Base-by-base conservation (phyloP, 2,888 invertebrate species). In the Agriopis marginaria region DNA sequence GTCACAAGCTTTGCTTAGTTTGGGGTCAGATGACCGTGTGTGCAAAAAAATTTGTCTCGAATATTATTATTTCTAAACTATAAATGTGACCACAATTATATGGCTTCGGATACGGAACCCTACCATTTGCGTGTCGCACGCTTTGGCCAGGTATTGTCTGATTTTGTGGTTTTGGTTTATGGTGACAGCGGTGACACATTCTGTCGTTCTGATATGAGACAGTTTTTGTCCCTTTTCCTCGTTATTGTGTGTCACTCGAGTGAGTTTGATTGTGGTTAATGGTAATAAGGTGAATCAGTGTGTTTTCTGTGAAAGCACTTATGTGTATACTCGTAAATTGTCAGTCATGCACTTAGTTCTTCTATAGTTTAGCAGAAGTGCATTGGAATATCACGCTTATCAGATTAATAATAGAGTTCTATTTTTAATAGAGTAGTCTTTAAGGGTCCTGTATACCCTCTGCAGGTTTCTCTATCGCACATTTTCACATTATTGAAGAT, bases 151-250 rank as follows among this genome's bases (percentile, higher is more conserved):
- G 49, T 40, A 39, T 40, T 58, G 58, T 56, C 23, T 51, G 14
- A 23, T 64, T 51, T 61, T 66, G 56, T 64, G 59, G 42, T 49
- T 60, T 63, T 23, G 17, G 40, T 54, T 45, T 23, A 49, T 23
- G 66, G 54, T 73, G 75, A 75, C 75, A 73, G 42, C 17, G 63
- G 54, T 73, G 75, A 75, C 75, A 73, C 66, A 72, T 67, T 68
- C 50, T 62, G 23, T 68, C 39, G 23, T 17, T 39, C 23, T 56
- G 40, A 54, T 49, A 47, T 58, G n/a, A 50, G 45, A 55, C 45
- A 39, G n/a, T 66, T 59, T 69, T 58, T 69, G 67, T 66, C 66
- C 66, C 63, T 66, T 71, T 75, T 72, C 70, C 72, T 68, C 59
- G 61, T 72, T 56, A 69, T 70, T 75, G 72, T 73, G 73, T 68